Percentiles rank a stretch among this genome's conserved stretches.
Conservation (phyloP, 2,113 vertebrate genomes). For the Lycaon pictus region DNA sequence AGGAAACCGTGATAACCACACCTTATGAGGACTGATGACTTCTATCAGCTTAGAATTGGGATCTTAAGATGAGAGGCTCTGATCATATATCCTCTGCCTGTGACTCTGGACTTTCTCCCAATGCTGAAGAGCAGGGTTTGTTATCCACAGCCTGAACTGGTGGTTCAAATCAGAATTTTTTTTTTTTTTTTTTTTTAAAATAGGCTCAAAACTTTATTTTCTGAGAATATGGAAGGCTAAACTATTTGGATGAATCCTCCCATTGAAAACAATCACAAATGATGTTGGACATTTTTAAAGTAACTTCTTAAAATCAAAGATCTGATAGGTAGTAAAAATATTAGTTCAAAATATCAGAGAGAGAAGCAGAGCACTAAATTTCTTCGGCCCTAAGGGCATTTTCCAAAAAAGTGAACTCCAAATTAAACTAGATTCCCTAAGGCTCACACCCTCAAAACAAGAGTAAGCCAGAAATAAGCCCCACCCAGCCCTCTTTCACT, state of each 20-base stretch:
- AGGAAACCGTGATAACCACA: not conserved
- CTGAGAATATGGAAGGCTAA: not conserved
- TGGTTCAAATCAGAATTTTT: not conserved
- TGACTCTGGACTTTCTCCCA: not conserved
- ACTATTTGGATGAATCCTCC: not conserved
- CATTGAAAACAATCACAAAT: not conserved
- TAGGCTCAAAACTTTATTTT: not conserved
- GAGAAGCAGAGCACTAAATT: not conserved
- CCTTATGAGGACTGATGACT: not conserved
- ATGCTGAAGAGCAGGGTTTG: not conserved
- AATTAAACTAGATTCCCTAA: conserved; percentile 47
- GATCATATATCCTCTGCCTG: not conserved
- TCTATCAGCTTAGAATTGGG: not conserved
- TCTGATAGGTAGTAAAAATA: not conserved
- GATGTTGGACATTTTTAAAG: not conserved
- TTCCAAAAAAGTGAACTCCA: conserved; percentile 1
- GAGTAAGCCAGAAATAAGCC: not conserved
- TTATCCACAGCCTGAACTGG: not conserved
- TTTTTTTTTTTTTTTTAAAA: not conserved
- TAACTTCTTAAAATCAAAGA: conserved; percentile 11
- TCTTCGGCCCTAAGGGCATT: not conserved
- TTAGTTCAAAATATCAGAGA: conserved; percentile 22
- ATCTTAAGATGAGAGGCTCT: not conserved
- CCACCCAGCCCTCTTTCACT: not conserved
- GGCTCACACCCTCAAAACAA: not conserved